Percentiles rank a stretch among this genome's conserved stretches.
Evolutionary conservation across 30 jellyfish, hydroid and myxozoan genomes (phyloP).

Genomic region (Hydractinia symbiolongicarpus): DNA sequence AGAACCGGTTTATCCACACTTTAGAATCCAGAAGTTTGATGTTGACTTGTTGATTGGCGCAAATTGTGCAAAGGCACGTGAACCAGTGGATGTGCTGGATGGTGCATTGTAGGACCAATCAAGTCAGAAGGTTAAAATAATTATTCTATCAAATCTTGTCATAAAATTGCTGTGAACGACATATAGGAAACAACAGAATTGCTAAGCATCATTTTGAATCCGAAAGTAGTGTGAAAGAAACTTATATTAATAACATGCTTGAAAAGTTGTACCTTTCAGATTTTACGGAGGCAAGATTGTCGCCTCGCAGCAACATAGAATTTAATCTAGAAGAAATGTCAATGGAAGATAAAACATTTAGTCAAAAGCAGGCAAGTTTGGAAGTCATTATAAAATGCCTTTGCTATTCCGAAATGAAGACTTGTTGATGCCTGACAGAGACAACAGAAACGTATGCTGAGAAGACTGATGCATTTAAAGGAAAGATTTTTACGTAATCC

Average conservation of each 20-base stretch:
- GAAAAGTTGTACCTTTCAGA: background rate
- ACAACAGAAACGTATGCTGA: background rate
- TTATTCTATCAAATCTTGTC: background rate
- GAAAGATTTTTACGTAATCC: background rate
- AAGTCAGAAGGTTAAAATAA: background rate
- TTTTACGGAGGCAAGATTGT: conserved; percentile 5
- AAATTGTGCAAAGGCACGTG: conserved; percentile 6
- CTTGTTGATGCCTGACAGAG: background rate
- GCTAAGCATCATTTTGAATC: conserved; percentile 8
- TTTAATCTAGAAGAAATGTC: background rate
- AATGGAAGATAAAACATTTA: conserved; percentile 1
- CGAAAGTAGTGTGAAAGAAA: background rate
- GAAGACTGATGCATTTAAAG: background rate
- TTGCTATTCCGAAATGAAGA: background rate
- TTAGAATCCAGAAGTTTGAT: background rate
- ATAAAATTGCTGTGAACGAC: conserved; percentile 16
- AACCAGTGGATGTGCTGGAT: background rate
- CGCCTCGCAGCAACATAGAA: background rate
- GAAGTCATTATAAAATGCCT: background rate
- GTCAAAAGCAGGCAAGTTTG: background rate
- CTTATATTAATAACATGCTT: background rate
- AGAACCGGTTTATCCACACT: conserved; percentile 1
- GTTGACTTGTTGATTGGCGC: conserved; percentile 20
- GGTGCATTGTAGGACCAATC: background rate
- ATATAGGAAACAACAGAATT: background rate